A percentile compares a stretch with the other conserved stretches of the same genome.
phyloP scores from a whole-genome alignment of 1,140 invertebrate genomes.

The Drosophila nigromelanica region DNA sequence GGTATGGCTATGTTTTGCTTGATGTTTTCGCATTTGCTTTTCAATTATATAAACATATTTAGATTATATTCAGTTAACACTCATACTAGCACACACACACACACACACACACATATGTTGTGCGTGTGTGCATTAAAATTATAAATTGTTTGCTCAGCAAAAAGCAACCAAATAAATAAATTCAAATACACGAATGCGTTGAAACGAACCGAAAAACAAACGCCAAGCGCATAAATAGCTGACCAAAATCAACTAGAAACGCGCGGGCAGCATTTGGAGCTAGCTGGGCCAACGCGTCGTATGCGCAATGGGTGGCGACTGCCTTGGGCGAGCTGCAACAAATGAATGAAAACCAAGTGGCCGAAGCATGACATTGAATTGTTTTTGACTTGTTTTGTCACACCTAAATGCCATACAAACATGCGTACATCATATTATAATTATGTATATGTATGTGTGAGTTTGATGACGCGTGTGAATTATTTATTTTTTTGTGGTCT shows the following conservation, averaged over 20 bases:
- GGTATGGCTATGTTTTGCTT: conserved; percentile 53
- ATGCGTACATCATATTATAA: conserved; percentile 18
- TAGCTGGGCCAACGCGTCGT: conserved; percentile 31
- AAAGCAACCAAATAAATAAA: conserved; percentile 56
- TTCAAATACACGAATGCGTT: conserved; percentile 38
- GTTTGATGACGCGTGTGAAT: conserved; percentile 36
- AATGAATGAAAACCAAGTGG: conserved; percentile 76
- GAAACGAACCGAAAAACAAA: conserved; percentile 41
- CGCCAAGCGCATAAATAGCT: conserved; percentile 64
- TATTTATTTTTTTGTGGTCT: conserved; percentile 52
- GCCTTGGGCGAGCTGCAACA: conserved; percentile 57
- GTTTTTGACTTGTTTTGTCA: conserved; percentile 59
- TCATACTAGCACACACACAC: conserved; percentile 17
- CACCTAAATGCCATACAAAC: conserved; percentile 41
- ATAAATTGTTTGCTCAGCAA: conserved; percentile 76
- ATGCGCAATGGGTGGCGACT: conserved; percentile 45
- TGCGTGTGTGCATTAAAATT: conserved; percentile 75
- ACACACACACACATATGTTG: conserved; percentile 12
- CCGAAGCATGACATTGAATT: conserved; percentile 74
- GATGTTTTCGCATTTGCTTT: conserved; percentile 77
- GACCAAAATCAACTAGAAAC: conserved; percentile 61
- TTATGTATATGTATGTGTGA: conserved; percentile 12
- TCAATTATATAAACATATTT: conserved; percentile 82
- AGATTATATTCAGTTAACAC: conserved; percentile 73
- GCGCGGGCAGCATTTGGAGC: conserved; percentile 1